Base-by-base conservation (phyloP, 1,140 invertebrate genomes). In the Drosophila tani region DNA sequence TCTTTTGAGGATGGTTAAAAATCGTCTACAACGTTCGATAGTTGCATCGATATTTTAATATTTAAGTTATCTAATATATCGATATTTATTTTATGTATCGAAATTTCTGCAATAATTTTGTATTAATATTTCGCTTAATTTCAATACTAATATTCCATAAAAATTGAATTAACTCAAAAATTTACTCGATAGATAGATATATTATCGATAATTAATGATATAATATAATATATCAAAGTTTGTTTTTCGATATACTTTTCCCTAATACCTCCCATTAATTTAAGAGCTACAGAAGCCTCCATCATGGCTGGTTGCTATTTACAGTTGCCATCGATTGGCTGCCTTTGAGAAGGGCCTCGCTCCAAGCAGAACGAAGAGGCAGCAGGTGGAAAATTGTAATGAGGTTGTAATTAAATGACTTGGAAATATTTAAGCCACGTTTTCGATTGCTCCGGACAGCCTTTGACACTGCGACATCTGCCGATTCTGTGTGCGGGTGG, bases 351-450 rank as follows among this genome's bases (percentile, higher is more conserved):
- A 9, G 53, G 15, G 8, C 29, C 29, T 19, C 11, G 15, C 17
- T 27, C 27, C 32, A 14, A 57, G 27, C 51, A 32, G 27, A 24
- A 29, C 41, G 49, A 53, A 49, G 53, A 38, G 38, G 74, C 62
- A 68, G 67, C 85, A 90, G 75, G 79, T 86, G 75, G 75, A 83
- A 85, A 75, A 81, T 90, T 91, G 86, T 91, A 91, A 91, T 91
- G 90, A 91, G 79, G 79, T 79, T 90, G 80, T 90, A 91, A 91
- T 88, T 91, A 91, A 91, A 91, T 91, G 88, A 88, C 76, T 82
- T 90, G 88, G 82, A 91, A 91, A 90, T 86, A 82, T 90, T 88
- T 91, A 90, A 82, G 78, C 55, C 57, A 71, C 63, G 75, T 75
- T 81, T 77, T 81, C 87, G 82, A 84, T 66, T 66, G 77, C 67